A percentile compares a stretch with the other conserved stretches of the same genome.
These are phyloP conservation scores for Aradophagus sp. DNA, from an alignment of 1,140 invertebrate genomes.

Conservation along the genomic window DNA sequence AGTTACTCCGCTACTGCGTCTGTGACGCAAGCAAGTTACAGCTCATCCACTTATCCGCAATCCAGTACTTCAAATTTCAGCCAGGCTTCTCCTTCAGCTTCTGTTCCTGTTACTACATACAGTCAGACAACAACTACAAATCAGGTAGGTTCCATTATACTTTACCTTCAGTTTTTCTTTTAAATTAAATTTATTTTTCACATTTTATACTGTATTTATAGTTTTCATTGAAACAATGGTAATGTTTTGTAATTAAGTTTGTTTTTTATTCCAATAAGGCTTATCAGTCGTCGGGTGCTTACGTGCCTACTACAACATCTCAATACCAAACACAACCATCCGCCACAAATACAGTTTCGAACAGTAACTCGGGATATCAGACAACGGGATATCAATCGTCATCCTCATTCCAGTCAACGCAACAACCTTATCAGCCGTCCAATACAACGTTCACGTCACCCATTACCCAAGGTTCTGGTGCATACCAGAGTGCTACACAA, in stretches of 20 bases:
- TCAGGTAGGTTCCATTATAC: slow-evolving; percentile 64
- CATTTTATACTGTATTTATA: not conserved
- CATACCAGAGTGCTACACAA: slow-evolving; percentile 70
- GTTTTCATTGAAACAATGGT: not conserved
- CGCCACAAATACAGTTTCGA: slow-evolving; percentile 67
- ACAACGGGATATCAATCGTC: slow-evolving; percentile 67
- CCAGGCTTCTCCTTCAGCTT: slow-evolving; percentile 67
- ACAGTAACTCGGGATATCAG: slow-evolving; percentile 67
- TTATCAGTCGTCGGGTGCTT: slow-evolving; percentile 68
- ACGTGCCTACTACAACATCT: slow-evolving; percentile 68
- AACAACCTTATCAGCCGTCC: slow-evolving; percentile 71
- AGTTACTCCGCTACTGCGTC: slow-evolving; percentile 68
- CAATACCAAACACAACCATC: slow-evolving; percentile 69
- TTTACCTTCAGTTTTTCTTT: slow-evolving; percentile 1
- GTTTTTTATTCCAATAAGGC: slow-evolving; percentile 55
- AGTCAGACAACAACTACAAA: slow-evolving; percentile 69
- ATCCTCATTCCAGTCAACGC: slow-evolving; percentile 68
- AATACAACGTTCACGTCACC: slow-evolving; percentile 71
- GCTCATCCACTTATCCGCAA: slow-evolving; percentile 69
- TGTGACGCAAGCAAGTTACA: slow-evolving; percentile 68
- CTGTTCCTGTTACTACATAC: slow-evolving; percentile 65
- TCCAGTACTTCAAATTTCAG: slow-evolving; percentile 68
- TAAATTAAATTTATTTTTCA: not conserved
- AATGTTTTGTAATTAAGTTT: slow-evolving; percentile 22
- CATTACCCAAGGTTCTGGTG: slow-evolving; percentile 69